Conservation (phyloP, 1,140 invertebrate genomes). For the Globodera rostochiensis region DNA sequence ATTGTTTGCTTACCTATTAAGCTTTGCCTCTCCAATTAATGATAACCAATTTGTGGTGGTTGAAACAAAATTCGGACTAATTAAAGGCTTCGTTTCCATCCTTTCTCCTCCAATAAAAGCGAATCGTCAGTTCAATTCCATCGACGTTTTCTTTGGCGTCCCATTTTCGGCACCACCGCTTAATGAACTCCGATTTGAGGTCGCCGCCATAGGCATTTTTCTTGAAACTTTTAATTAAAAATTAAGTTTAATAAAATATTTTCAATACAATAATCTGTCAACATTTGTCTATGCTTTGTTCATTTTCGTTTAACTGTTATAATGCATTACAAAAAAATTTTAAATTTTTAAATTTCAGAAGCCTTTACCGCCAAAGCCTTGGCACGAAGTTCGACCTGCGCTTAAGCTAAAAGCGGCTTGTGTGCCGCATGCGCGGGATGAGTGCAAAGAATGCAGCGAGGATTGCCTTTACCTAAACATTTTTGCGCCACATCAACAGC, state of each 20-base stretch:
- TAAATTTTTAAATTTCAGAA: conserved; percentile 30
- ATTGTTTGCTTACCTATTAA: too few relatives aligned
- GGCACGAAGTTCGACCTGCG: conserved; percentile 29
- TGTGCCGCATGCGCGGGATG: conserved; percentile 32
- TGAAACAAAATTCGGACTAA: too few relatives aligned
- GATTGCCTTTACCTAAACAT: conserved; percentile 95
- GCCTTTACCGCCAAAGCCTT: conserved; percentile 32
- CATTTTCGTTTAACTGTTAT: background rate
- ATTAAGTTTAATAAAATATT: conserved; percentile 18
- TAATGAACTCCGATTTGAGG: conserved; percentile 31
- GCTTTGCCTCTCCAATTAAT: too few relatives aligned
- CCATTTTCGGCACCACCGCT: conserved; percentile 28
- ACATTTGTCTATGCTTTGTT: background rate
- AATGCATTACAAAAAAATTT: too few relatives aligned
- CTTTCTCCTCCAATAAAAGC: too few relatives aligned
- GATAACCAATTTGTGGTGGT: too few relatives aligned
- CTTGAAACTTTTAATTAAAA: background rate
- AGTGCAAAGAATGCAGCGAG: conserved; percentile 72
- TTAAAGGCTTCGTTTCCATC: too few relatives aligned
- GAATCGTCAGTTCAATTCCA: too few relatives aligned
- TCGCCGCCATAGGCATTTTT: background rate
- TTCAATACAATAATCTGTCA: background rate
- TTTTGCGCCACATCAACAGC: conserved; percentile 75
- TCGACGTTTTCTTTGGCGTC: conserved; percentile 33
- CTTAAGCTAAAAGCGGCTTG: conserved; percentile 30